Evolutionary conservation across 2,888 invertebrate genomes (phyloP).

Genomic region (Ophioninae sp.): DNA sequence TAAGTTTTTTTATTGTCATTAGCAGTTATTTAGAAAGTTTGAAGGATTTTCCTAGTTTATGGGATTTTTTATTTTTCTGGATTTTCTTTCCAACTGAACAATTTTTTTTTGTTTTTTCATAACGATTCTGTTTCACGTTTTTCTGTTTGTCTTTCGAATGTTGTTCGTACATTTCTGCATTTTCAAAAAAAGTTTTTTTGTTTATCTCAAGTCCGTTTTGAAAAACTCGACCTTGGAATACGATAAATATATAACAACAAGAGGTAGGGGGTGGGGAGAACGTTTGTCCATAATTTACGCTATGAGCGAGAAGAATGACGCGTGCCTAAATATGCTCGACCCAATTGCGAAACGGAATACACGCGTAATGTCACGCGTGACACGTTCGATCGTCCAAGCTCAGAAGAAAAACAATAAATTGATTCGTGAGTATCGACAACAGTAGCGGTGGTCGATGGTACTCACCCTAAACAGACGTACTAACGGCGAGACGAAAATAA

Average conservation of each 20-base stretch:
- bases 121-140: too few relatives aligned
- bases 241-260: not conserved
- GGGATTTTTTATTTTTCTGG: too few relatives aligned
- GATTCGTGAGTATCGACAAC: not conserved
- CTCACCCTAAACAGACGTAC: conserved; percentile 12
- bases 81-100: too few relatives aligned
- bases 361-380: conserved; percentile 38
- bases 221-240: not conserved
- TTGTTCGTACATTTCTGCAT: too few relatives aligned
- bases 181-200: not conserved
- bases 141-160: not conserved
- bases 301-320: conserved; percentile 54
- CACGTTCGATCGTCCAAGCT: not conserved
- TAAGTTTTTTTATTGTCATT: not conserved
- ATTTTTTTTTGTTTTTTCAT: too few relatives aligned
- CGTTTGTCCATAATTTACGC: conserved; percentile 10
- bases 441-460: not conserved
- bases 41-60: too few relatives aligned
- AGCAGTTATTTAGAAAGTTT: not conserved
- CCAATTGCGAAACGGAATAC: conserved; percentile 67
- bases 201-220: not conserved
- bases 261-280: not conserved
- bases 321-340: conserved; percentile 69
- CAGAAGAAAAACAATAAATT: not conserved
- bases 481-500: not conserved